A percentile compares a stretch with the other conserved stretches of the same genome.
Evolutionary conservation across 2,888 invertebrate species (phyloP).

Genomic region (Eubasilissa splendida): DNA sequence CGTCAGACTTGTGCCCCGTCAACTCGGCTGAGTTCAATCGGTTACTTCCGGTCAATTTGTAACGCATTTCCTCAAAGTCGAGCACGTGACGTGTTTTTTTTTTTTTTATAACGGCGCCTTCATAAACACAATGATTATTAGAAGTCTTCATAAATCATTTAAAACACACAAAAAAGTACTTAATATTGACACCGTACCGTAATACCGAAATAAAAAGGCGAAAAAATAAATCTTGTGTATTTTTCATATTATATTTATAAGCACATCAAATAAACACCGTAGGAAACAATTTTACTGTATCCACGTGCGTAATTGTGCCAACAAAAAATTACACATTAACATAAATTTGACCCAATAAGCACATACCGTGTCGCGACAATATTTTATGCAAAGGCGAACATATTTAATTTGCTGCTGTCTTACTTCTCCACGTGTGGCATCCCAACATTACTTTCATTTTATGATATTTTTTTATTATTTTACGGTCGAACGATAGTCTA

Average conservation of each 20-base stretch:
- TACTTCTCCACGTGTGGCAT: too few relatives aligned
- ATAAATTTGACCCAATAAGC: too few relatives aligned
- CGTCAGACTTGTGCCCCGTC: not conserved
- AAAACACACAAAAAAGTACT: not conserved
- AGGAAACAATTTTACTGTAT: not conserved
- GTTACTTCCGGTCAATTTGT: conserved; percentile 12
- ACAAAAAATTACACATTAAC: too few relatives aligned
- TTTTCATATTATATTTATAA: not conserved
- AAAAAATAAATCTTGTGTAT: too few relatives aligned
- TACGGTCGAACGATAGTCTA: conserved; percentile 1
- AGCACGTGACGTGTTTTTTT: not conserved
- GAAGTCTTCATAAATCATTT: not conserved
- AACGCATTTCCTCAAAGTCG: conserved; percentile 5
- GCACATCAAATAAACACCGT: not conserved
- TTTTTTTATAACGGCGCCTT: not conserved
- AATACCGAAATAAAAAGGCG: too few relatives aligned
- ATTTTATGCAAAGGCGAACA: too few relatives aligned
- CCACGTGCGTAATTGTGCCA: not conserved
- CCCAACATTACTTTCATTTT: too few relatives aligned
- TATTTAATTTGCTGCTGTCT: too few relatives aligned
- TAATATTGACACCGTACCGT: too few relatives aligned
- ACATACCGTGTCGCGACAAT: too few relatives aligned
- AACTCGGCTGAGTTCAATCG: conserved; percentile 14
- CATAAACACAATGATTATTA: not conserved
- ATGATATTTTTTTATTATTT: not conserved